Conservation (phyloP, 92 coral and sea anemone genomes). For the Parazoanthus darwini region DNA sequence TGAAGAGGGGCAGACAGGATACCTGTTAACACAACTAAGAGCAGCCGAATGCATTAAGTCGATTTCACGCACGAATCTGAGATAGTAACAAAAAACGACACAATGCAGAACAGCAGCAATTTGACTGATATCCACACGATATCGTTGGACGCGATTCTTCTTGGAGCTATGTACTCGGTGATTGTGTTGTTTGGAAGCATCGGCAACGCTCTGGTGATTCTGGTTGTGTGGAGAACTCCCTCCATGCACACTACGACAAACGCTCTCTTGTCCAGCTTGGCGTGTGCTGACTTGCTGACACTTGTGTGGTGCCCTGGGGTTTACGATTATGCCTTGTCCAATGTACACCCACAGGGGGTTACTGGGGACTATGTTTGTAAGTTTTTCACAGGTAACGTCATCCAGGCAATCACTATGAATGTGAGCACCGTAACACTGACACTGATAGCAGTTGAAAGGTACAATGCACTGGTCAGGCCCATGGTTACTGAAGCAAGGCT, state of each 20-base stretch:
- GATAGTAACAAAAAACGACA: too few relatives aligned
- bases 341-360: conserved; percentile 33
- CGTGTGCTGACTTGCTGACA: conserved; percentile 50
- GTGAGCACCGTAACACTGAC: conserved; percentile 33
- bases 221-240: conserved; percentile 35
- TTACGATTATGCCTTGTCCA: conserved; percentile 47
- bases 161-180: conserved; percentile 37
- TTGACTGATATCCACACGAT: not conserved
- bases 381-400: conserved; percentile 52
- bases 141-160: conserved; percentile 32
- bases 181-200: conserved; percentile 46
- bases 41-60: not conserved
- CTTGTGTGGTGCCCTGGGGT: conserved; percentile 55
- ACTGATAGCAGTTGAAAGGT: conserved; percentile 55
- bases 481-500: conserved; percentile 23
- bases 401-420: conserved; percentile 56
- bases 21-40: not conserved
- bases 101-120: conserved; percentile 10
- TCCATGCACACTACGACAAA: conserved; percentile 60
- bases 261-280: conserved; percentile 54
- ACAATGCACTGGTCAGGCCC: conserved; percentile 52
- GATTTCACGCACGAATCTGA: not conserved
- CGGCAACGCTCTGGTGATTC: conserved; percentile 50
- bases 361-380: conserved; percentile 52
- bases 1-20: too few relatives aligned